A percentile compares a stretch with the other conserved stretches of the same genome.
These are phyloP conservation scores for Parapsyche elsis DNA, from an alignment of 1,140 invertebrate genomes.

Conservation along the genomic window DNA sequence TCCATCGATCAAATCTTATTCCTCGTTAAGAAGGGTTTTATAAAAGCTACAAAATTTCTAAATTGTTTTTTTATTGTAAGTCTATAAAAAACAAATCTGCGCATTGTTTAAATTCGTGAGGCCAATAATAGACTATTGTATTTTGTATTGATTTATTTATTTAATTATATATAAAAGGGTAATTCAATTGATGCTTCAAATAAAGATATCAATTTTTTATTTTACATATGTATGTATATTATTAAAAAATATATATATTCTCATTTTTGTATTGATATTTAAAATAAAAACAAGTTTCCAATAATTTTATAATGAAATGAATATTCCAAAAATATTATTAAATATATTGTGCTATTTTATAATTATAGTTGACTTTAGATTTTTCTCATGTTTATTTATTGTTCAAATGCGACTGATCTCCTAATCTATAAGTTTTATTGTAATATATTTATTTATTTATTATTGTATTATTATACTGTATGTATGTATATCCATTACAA, in stretches of 20 bases:
- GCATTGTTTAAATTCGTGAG: no score
- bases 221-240: no score
- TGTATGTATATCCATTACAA: no score
- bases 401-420: slow-evolving; percentile 21
- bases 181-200: slow-evolving; percentile 8
- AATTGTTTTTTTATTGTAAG: neutral
- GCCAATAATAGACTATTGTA: no score
- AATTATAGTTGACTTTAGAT: no score
- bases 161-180: no score
- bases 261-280: neutral
- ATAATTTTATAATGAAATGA: slow-evolving; percentile 3
- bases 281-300: neutral
- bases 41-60: neutral
- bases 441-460: neutral
- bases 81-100: no score
- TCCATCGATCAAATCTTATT: neutral
- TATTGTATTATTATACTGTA: no score
- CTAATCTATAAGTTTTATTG: slow-evolving; percentile 14
- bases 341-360: neutral
- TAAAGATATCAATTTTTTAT: neutral
- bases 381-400: no score
- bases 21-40: neutral
- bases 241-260: neutral
- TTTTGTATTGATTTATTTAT: no score
- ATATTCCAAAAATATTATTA: neutral